Percentiles rank a stretch among this genome's conserved stretches.
phyloP scores from a whole-genome alignment of 2,888 invertebrate genomes.

The Epirrhoe tristata region DNA sequence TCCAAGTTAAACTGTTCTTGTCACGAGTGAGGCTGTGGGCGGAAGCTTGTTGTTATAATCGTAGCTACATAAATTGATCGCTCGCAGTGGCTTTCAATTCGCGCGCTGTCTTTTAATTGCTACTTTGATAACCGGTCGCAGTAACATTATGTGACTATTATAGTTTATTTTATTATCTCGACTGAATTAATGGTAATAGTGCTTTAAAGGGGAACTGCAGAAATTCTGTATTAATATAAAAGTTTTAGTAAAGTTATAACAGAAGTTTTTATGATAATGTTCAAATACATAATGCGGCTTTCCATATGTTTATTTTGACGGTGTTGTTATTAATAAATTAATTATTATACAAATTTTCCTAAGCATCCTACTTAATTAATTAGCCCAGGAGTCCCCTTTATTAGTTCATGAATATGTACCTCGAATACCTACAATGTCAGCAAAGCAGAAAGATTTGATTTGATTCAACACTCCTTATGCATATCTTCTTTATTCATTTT shows the following conservation, averaged over 20 bases:
- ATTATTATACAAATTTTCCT: too few relatives aligned
- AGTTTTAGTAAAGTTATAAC: background rate
- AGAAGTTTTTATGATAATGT: background rate
- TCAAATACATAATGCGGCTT: background rate
- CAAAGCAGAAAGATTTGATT: slow-evolving; percentile 1
- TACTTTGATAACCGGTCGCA: slow-evolving; percentile 76
- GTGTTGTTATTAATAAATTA: too few relatives aligned
- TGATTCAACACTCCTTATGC: background rate
- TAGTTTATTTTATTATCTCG: slow-evolving; percentile 65
- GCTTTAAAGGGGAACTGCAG: background rate
- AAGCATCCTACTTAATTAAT: background rate
- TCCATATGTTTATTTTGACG: background rate
- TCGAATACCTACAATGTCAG: background rate
- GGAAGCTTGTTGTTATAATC: slow-evolving; percentile 64
- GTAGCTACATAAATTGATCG: slow-evolving; percentile 76
- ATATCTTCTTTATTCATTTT: slow-evolving; percentile 3
- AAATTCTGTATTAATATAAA: background rate
- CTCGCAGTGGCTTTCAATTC: slow-evolving; percentile 62
- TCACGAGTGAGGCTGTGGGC: background rate
- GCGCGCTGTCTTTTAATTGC: slow-evolving; percentile 74
- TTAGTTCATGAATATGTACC: background rate
- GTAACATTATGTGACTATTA: slow-evolving; percentile 72
- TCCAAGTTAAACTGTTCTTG: background rate
- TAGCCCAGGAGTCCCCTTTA: background rate
- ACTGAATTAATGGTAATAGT: slow-evolving; percentile 52